Conservation (phyloP, 2,888 invertebrate genomes). For the Caenorhabditis macrosperma region DNA sequence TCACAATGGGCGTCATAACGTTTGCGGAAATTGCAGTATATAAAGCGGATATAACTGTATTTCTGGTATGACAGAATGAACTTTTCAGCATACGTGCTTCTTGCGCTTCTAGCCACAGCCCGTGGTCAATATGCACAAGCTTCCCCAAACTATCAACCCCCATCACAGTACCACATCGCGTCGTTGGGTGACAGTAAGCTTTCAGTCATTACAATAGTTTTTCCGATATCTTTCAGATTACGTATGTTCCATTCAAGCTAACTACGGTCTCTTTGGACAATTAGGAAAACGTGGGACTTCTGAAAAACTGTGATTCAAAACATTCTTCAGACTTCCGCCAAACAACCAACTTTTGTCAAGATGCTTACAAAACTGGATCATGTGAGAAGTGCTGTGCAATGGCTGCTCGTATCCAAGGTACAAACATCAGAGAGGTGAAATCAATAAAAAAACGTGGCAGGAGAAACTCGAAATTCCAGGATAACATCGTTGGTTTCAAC, state of each 20-base stretch:
- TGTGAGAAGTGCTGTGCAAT: conserved; percentile 51
- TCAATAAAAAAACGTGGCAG: too few relatives aligned
- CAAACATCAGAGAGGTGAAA: conserved; percentile 26
- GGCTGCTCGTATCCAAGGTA: conserved; percentile 38
- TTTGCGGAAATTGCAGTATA: too few relatives aligned
- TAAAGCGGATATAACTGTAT: too few relatives aligned
- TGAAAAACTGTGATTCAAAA: neutral
- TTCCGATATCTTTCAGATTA: conserved; percentile 24
- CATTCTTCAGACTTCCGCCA: conserved; percentile 23
- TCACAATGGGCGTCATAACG: too few relatives aligned
- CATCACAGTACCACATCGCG: neutral
- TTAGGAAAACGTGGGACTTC: conserved; percentile 1
- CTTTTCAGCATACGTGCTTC: too few relatives aligned
- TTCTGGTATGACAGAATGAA: too few relatives aligned
- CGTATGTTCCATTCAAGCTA: conserved; percentile 37
- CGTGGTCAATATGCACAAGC: too few relatives aligned
- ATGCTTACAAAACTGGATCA: conserved; percentile 30
- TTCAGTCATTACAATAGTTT: neutral
- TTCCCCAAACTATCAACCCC: too few relatives aligned
- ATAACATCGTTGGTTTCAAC: conserved; percentile 46
- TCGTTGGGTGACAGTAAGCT: neutral
- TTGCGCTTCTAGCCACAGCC: too few relatives aligned
- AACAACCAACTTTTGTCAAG: conserved; percentile 31
- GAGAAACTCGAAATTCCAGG: conserved; percentile 16
- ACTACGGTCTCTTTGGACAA: conserved; percentile 41